Percentiles rank a stretch among this genome's conserved stretches.
These are phyloP conservation scores for Drosophila bifasciata DNA, from an alignment of 1,140 invertebrate genomes.

Conservation along the genomic window DNA sequence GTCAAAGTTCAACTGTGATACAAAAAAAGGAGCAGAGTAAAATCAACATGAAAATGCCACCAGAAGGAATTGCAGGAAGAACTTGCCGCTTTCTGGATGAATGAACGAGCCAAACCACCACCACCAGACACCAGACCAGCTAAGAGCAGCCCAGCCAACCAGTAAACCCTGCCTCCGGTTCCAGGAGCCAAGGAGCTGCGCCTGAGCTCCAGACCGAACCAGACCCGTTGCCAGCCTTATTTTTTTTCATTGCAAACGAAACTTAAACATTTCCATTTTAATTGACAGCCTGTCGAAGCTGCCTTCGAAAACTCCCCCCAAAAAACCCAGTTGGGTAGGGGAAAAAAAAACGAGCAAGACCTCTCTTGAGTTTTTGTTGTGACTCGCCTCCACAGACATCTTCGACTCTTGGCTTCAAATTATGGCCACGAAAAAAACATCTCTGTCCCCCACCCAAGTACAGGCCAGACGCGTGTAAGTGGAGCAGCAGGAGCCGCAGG, in stretches of 20 bases:
- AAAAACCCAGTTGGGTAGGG: conserved; percentile 12
- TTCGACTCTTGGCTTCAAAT: conserved; percentile 44
- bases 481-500: background rate
- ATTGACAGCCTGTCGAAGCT: conserved; percentile 77
- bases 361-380: conserved; percentile 52
- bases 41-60: conserved; percentile 37
- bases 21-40: conserved; percentile 50
- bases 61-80: conserved; percentile 23
- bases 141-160: background rate
- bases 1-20: conserved; percentile 83
- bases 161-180: background rate
- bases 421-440: conserved; percentile 41
- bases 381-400: conserved; percentile 53
- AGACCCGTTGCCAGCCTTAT: conserved; percentile 25
- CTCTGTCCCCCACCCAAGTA: conserved; percentile 6
- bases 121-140: no score
- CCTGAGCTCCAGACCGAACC: conserved; percentile 17
- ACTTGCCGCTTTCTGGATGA: conserved; percentile 47
- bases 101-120: conserved; percentile 24
- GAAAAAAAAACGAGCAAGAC: background rate
- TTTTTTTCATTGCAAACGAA: conserved; percentile 64
- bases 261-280: conserved; percentile 82
- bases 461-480: conserved; percentile 1
- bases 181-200: conserved; percentile 10
- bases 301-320: conserved; percentile 43